Percentiles rank a stretch among this genome's conserved stretches.
These are phyloP conservation scores for Nemoura dubitans DNA, from an alignment of 2,888 invertebrate species.

Conservation along the genomic window DNA sequence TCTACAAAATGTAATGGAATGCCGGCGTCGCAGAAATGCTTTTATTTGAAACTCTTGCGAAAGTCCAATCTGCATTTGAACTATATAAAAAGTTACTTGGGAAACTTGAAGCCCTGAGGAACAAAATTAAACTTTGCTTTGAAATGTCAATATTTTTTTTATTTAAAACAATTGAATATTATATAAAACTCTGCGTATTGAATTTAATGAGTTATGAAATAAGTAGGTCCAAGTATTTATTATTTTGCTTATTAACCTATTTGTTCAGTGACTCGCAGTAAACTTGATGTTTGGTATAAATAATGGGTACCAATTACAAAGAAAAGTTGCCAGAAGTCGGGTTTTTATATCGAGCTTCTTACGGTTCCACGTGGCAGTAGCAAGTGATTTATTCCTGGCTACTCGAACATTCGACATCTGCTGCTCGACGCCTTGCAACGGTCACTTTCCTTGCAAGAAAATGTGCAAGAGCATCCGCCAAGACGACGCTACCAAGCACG, in stretches of 20 bases:
- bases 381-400: not conserved
- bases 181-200: not conserved
- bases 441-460: not conserved
- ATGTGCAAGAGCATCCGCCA: not conserved
- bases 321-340: not conserved
- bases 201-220: not conserved
- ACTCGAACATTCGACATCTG: not conserved
- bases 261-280: not conserved
- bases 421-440: not conserved
- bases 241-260: not conserved
- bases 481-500: not conserved
- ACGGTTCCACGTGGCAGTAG: not conserved
- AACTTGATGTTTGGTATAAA: not conserved
- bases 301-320: not conserved
- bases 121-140: slow-evolving; percentile 20
- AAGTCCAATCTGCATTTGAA: slow-evolving; percentile 7
- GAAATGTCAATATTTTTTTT: slow-evolving; percentile 22
- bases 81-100: not conserved
- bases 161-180: slow-evolving; percentile 1
- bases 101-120: not conserved
- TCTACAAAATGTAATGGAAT: not conserved
- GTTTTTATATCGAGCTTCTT: not conserved
- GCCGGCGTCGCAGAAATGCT: not conserved
- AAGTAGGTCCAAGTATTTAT: slow-evolving; percentile 12
- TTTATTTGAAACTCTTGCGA: not conserved